A percentile compares a stretch with the other conserved stretches of the same genome.
Evolutionary conservation across 2,113 vertebrate species (phyloP).

Genomic region (Heterotilapia buettikoferi): DNA sequence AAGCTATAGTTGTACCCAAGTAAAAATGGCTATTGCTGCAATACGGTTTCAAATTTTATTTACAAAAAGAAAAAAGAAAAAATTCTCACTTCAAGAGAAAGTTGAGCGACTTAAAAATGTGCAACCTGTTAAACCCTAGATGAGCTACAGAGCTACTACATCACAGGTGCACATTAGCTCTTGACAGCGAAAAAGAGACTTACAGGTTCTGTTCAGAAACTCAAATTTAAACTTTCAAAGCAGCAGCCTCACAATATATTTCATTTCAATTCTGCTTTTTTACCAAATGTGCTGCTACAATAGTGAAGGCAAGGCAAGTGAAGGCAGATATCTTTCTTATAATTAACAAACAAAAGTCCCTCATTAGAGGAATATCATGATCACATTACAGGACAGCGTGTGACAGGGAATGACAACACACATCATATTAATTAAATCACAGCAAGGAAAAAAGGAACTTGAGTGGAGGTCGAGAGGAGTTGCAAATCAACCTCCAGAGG

Average conservation of each 20-base stretch:
- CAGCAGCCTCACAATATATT: not conserved
- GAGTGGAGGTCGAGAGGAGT: not conserved
- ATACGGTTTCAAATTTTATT: not conserved
- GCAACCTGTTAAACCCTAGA: not conserved
- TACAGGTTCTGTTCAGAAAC: not conserved
- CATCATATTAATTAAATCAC: not conserved
- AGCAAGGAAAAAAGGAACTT: not conserved
- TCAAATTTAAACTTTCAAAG: not conserved
- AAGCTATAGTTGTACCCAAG: not conserved
- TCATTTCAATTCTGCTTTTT: not conserved
- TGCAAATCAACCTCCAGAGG: not conserved
- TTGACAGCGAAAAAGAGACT: not conserved
- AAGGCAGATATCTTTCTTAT: not conserved
- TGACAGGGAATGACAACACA: not conserved
- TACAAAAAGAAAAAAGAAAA: not conserved
- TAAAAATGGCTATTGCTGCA: not conserved
- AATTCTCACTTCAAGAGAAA: not conserved
- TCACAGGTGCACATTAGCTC: not conserved
- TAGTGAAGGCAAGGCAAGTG: not conserved
- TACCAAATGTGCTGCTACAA: not conserved
- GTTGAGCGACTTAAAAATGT: not conserved
- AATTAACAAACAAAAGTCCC: not conserved
- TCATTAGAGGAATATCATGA: not conserved
- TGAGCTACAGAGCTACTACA: not conserved
- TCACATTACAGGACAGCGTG: not conserved